Evolutionary conservation across 2,888 invertebrate genomes (phyloP).

Genomic region (Pterobdella sp.): DNA sequence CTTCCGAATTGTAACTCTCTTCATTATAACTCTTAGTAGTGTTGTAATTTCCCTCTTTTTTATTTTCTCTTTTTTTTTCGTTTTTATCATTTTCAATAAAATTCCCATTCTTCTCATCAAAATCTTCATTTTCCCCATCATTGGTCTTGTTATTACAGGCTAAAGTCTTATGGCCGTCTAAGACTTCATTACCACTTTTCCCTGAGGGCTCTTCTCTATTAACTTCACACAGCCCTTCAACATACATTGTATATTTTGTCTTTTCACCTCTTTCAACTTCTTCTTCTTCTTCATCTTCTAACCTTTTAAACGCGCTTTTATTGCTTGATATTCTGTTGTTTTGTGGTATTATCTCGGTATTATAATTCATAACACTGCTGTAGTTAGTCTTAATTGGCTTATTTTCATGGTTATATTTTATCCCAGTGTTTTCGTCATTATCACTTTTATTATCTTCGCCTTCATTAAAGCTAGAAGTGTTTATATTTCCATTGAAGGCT

Average conservation of each 20-base stretch:
- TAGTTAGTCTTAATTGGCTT: too few relatives aligned
- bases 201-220: background rate
- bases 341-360: too few relatives aligned
- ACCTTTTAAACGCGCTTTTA: background rate
- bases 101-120: background rate
- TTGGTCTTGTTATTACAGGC: background rate
- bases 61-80: constrained; percentile 1
- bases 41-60: background rate
- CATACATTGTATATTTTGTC: background rate
- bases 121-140: constrained; percentile 3
- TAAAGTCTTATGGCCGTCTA: background rate
- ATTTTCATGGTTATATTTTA: background rate
- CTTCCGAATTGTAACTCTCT: background rate
- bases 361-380: too few relatives aligned
- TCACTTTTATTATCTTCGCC: background rate
- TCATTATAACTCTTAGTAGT: background rate
- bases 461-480: background rate
- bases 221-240: background rate
- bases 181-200: background rate
- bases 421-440: background rate
- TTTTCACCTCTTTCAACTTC: background rate
- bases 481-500: background rate
- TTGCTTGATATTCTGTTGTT: too few relatives aligned
- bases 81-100: background rate
- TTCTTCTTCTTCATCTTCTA: background rate